A percentile compares a stretch with the other conserved stretches of the same genome.
Conservation (phyloP, 1,140 invertebrate genomes). For the Tribolium madens region DNA sequence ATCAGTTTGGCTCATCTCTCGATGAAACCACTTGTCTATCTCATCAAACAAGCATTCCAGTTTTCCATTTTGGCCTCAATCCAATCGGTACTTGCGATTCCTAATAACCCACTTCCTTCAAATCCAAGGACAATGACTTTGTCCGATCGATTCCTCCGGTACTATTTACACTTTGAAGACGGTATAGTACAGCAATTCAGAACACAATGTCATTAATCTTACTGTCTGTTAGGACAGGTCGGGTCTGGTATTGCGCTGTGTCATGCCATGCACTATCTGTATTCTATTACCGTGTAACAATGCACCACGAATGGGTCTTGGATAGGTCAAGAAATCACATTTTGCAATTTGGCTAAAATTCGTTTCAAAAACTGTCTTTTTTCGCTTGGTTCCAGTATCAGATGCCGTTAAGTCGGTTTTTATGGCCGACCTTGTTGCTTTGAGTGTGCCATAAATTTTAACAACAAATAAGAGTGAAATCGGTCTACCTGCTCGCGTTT, state of each 20-base stretch:
- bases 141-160: constrained; percentile 31
- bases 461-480: constrained; percentile 16
- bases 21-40: not conserved
- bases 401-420: not conserved
- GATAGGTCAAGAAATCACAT: constrained; percentile 38
- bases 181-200: constrained; percentile 36
- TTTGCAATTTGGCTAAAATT: not conserved
- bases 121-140: constrained; percentile 18
- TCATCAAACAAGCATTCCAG: not conserved
- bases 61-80: not conserved
- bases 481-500: not conserved
- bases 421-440: constrained; percentile 19
- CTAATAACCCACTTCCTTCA: constrained; percentile 23
- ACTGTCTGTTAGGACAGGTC: constrained; percentile 54
- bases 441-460: constrained; percentile 11
- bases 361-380: not conserved
- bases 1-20: not conserved
- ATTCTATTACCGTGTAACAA: constrained; percentile 49
- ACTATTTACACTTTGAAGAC: constrained; percentile 31
- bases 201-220: constrained; percentile 57
- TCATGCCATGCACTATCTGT: constrained; percentile 55
- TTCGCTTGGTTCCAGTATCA: not conserved
- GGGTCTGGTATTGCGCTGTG: constrained; percentile 53
- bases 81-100: constrained; percentile 1
- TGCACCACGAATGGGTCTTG: constrained; percentile 22